Percentiles rank a stretch among this genome's conserved stretches.
These are phyloP conservation scores for Drosophila virilis DNA, from an alignment of 1,140 invertebrate species.

Conservation along the genomic window DNA sequence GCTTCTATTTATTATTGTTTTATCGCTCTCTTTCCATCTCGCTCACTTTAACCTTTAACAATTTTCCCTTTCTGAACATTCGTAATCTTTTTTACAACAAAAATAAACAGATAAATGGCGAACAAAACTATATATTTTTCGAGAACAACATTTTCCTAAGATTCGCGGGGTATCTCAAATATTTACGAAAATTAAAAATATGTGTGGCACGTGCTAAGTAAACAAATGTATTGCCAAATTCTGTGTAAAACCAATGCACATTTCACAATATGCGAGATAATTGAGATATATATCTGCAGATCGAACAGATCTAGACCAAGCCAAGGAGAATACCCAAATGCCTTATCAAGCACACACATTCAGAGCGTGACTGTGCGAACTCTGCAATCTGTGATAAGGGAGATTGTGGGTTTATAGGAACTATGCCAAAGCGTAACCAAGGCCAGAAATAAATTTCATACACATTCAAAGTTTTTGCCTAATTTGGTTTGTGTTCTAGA, in stretches of 20 bases:
- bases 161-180: neutral
- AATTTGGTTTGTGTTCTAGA: neutral
- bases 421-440: neutral
- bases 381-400: neutral
- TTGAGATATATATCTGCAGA: constrained; percentile 2
- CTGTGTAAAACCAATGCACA: constrained; percentile 5
- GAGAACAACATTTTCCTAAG: neutral
- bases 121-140: neutral
- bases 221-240: constrained; percentile 8
- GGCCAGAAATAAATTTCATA: neutral
- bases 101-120: no score
- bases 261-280: constrained; percentile 1
- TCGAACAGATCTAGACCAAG: neutral
- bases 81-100: no score
- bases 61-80: no score
- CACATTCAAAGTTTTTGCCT: neutral
- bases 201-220: constrained; percentile 1
- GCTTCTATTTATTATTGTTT: no score
- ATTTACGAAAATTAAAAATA: neutral
- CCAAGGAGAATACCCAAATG: neutral
- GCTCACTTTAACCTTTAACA: no score
- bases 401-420: neutral
- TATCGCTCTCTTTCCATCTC: no score
- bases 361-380: constrained; percentile 2
- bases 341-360: neutral